Conservation (phyloP, 2,888 invertebrate genomes). For the Thelaira solivaga region DNA sequence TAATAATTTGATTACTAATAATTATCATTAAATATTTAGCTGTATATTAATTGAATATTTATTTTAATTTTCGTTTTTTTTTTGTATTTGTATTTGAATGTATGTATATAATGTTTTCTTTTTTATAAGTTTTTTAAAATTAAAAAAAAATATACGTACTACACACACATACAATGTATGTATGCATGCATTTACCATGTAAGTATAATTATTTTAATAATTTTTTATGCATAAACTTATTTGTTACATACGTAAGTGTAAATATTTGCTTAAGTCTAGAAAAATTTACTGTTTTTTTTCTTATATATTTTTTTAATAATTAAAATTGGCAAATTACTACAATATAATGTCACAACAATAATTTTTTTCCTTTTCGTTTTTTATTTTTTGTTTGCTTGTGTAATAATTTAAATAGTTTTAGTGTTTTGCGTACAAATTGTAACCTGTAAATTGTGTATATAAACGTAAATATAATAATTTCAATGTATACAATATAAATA, state of each 20-base stretch:
- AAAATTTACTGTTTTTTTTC: conserved; percentile 29
- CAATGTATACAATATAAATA: conserved; percentile 10
- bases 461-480: neutral
- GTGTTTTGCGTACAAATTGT: conserved; percentile 25
- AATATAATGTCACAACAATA: conserved; percentile 57
- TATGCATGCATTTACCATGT: conserved; percentile 16
- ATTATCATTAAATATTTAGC: too few species aligned
- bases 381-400: neutral
- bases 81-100: too few species aligned
- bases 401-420: neutral
- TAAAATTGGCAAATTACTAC: conserved; percentile 61
- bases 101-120: too few species aligned
- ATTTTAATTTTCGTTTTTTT: too few species aligned
- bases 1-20: too few species aligned
- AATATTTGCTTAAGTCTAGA: conserved; percentile 41
- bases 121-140: too few species aligned
- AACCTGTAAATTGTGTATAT: conserved; percentile 14
- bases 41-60: too few species aligned
- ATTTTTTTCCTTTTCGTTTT: conserved; percentile 16
- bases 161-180: too few species aligned
- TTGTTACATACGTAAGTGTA: neutral
- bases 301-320: conserved; percentile 31
- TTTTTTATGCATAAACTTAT: neutral
- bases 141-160: too few species aligned
- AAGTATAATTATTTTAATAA: conserved; percentile 41